Evolutionary conservation across 2,888 invertebrate species (phyloP).

Genomic region (Oscheius sp.): DNA sequence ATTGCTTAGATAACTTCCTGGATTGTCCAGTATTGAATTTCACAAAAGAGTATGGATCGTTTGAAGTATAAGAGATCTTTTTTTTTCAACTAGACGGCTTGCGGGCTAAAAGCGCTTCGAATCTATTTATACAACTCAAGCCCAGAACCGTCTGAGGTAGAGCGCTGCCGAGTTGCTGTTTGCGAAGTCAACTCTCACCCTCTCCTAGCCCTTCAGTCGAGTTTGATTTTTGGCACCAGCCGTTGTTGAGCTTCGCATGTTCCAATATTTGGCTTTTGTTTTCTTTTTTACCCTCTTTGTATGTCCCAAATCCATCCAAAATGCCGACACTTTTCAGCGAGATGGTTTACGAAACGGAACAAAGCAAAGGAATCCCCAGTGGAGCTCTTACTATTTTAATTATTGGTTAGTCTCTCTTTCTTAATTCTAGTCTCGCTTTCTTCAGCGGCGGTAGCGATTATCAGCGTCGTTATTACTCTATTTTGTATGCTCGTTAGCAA

Average conservation of each 20-base stretch:
- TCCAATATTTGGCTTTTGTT: neutral
- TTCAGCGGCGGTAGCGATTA: slow-evolving; percentile 48
- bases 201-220: slow-evolving; percentile 12
- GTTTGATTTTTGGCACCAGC: slow-evolving; percentile 5
- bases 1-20: neutral
- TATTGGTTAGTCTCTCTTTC: slow-evolving; percentile 10
- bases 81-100: no score
- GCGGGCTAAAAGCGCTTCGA: no score
- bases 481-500: slow-evolving; percentile 53
- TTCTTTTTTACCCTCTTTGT: neutral
- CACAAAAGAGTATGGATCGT: no score
- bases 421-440: slow-evolving; percentile 2
- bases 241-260: slow-evolving; percentile 2
- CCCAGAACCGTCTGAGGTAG: slow-evolving; percentile 8
- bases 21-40: neutral
- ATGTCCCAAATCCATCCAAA: neutral
- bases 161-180: slow-evolving; percentile 18
- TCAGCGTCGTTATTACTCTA: slow-evolving; percentile 48
- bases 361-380: slow-evolving; percentile 45
- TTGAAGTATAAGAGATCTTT: no score
- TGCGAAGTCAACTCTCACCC: slow-evolving; percentile 8
- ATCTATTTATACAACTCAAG: slow-evolving; percentile 9
- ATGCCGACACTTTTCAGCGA: slow-evolving; percentile 7
- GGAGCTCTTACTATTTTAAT: slow-evolving; percentile 45
- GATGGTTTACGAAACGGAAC: slow-evolving; percentile 23